Evolutionary conservation across 2,888 invertebrate species (phyloP), one percentile per base, ranked within the genome.

Genomic region (Drosophila limbata): DNA sequence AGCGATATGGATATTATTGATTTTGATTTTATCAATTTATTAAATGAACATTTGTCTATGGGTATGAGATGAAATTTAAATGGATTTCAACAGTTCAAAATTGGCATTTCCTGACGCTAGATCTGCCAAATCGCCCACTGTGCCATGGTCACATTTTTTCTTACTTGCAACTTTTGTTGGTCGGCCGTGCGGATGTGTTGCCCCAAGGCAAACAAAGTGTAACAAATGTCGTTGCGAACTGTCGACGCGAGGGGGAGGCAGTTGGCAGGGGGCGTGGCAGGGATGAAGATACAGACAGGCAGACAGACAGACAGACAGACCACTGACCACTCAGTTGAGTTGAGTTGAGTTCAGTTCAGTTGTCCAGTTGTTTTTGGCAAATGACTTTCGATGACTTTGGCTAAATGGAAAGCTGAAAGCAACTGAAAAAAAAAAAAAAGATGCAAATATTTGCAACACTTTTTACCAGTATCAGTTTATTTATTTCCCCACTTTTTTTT

Each of bases 141-240:
- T n/a, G n/a, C n/a, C n/a, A n/a, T 44, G 17, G 11, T 8, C 19
- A 40, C 39, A 17, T 53, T 15, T 50, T 39, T 1, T n/a, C 19
- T 31, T 9, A 4, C 28, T 19, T 11, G 11, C 4, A 0, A 2
- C 40, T 65, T 9, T 37, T 15, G 8, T 19, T 39, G 56, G 33
- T 35, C 4, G 48, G n/a, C 35, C 51, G 45, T 45, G 45, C 70
- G 76, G 64, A 78, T 78, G 59, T 74, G 52, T 73, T 61, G 74
- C 62, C 75, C 81, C 48, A 70, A 73, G 89, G 84, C 88, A 87
- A 89, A 85, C 85, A 87, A 85, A 84, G 84, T 86, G 85, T 81
- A 75, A 79, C 88, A 85, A 84, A 89, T 87, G 88, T 84, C 84
- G 76, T 79, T 75, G 81, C 68, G 47, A 39, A 56, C 73, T 47